Evolutionary conservation across 2,113 vertebrate species (phyloP).

Genomic region (Eclectus roratus): DNA sequence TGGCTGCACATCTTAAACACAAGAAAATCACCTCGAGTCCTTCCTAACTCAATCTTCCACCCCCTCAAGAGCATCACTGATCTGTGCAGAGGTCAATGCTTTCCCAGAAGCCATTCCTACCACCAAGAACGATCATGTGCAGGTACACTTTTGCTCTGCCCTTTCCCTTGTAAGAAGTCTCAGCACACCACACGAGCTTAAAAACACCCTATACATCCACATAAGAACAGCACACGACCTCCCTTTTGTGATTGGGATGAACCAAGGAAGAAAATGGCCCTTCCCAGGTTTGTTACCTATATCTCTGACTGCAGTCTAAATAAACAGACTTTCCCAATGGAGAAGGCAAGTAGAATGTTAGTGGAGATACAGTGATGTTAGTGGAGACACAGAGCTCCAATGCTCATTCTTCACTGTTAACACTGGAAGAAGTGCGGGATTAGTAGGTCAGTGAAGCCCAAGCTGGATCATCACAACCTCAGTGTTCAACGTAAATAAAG

Average conservation of each 20-base stretch:
- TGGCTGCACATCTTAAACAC: background rate
- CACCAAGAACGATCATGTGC: background rate
- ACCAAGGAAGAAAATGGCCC: background rate
- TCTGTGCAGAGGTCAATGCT: background rate
- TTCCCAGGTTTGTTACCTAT: background rate
- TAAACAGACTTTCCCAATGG: background rate
- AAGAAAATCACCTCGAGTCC: background rate
- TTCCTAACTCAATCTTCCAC: background rate
- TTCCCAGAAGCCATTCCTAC: background rate
- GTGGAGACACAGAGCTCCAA: background rate
- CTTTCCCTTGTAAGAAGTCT: background rate
- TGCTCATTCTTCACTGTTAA: background rate
- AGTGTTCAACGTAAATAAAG: background rate
- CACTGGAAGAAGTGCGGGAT: background rate
- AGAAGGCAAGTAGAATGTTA: fast-evolving
- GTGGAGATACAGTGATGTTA: no score
- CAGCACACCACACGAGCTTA: background rate
- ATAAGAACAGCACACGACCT: fast-evolving
- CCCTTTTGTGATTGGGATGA: fast-evolving
- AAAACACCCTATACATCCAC: fast-evolving
- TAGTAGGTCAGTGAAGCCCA: background rate
- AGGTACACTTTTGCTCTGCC: background rate
- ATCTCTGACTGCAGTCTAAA: background rate
- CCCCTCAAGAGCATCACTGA: background rate
- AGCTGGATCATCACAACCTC: background rate